Evolutionary conservation across 2,113 vertebrate species (phyloP), one percentile per base, ranked within the genome.

Genomic region (Plectropomus leopardus): DNA sequence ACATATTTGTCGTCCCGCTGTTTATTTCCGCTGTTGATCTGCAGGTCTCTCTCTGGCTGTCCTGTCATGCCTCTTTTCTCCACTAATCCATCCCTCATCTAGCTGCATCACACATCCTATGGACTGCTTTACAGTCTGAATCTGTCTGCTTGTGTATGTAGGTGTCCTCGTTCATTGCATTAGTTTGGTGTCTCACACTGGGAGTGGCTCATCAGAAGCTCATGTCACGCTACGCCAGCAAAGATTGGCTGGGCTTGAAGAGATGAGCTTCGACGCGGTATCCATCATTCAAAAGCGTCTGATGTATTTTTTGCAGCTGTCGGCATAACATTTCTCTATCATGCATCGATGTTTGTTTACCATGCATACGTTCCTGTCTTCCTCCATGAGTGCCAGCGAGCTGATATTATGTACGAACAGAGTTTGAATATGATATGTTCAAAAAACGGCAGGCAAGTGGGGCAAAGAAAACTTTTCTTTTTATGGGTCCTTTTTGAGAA

Each of bases 181-280:
- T 57, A 2, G 9, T 48, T 47, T 45, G 47, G 17, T 42, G 53
- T 19, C 40, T 32, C 69, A 23, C 11, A 11, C 23, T 13, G 64
- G 45, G 51, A 54, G 13, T 13, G 6, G 32, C 82, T 71, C 51
- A 45, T 64, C 76, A 24, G 65, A 76, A 26, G 42, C 67, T 48
- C 36, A 11, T 0, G 67, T 71, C 76, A 79, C 42, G n/a, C 40
- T 34, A 28, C 5, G 8, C 24, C 75, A 36, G 36, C 36, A 55
- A 26, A 63, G 40, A 75, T 53, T 67, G 36, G n/a, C 28, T n/a
- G 28, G 36, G 23, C 23, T 40, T 4, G 13, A 16, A 30, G 60
- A 36, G 21, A 63, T 69, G 13, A 28, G 54, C 13, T 54, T 61
- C 44, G 9, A 28, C 3, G 19, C 40, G 10, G 11, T 34, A 7